Base-by-base conservation (phyloP, 2,888 invertebrate species). In the Diarsia rubi region DNA sequence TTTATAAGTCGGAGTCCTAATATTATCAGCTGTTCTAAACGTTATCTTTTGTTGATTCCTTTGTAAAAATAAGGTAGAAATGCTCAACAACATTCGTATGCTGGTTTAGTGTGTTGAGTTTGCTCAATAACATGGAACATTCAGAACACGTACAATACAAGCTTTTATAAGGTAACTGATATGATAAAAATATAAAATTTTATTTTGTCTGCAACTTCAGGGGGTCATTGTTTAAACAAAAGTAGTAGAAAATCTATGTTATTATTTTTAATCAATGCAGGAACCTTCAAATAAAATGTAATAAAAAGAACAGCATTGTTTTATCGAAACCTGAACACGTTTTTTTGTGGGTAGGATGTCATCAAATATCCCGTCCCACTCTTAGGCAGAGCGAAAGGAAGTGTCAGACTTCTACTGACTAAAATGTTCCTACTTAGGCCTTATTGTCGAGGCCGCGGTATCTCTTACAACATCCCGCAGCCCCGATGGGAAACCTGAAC, bases 81-180 rank as follows among this genome's bases (percentile, higher is more conserved):
- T 42, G 66, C 66, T 80, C 21, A 63, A 54, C 21, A 42, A 59
- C 64, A 77, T 77, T 77, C 42, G 76, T 64, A 72, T 77, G 54
- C 79, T 78, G 9, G 27, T 31, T 47, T 8, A 45, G 45, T 14
- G 11, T 12, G 42, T 62, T 60, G 47, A 57, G 54, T 66, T 78
- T 81, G 52, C 66, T 59, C 75, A 64, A n/a, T 64, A 68, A 52
- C 57, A 45, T 59, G 21, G 8, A 59, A 52, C 1, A 81, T 81
- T 75, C 75, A 52, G n/a, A 44, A 42, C 81, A 81, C 81, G 81
- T 78, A 52, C 62, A 47, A 21, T 42, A 68, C 75, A 64, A 63
- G 80, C 75, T 59, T 68, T 59, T 68, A 64, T 59, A 65, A 54
- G 37, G 75, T 68, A 75, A 69, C 68, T 69, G 75, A 68, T 67